Evolutionary conservation across 2,113 vertebrate genomes (phyloP).

Genomic region (Saccopteryx leptura): DNA sequence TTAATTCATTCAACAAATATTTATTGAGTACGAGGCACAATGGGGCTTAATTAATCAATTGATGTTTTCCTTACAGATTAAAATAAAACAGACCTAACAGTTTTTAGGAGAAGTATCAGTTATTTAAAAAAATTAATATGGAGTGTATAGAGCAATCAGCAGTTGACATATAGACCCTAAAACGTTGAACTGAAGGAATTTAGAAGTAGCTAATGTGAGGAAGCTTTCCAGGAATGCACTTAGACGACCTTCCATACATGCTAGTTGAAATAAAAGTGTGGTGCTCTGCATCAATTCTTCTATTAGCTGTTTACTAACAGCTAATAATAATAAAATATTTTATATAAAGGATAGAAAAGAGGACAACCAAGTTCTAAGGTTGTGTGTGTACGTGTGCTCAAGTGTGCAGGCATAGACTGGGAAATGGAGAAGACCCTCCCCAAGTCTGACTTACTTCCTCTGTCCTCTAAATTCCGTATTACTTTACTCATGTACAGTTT

Average conservation of each 20-base stretch:
- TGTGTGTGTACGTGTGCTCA: neutral
- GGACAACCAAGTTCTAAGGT: neutral
- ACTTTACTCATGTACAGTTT: neutral
- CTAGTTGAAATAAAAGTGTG: constrained; percentile 37
- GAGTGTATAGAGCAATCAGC: neutral
- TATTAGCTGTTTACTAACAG: neutral
- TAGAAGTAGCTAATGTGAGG: neutral
- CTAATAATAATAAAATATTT: constrained; percentile 22
- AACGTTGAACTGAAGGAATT: constrained; percentile 17
- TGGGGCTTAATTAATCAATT: neutral
- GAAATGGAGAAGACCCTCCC: neutral
- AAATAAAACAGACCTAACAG: neutral
- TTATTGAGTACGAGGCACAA: neutral
- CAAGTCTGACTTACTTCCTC: neutral
- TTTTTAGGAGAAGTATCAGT: neutral
- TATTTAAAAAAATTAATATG: neutral
- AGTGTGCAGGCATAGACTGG: neutral
- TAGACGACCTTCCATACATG: constrained; percentile 47
- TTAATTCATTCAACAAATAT: constrained; percentile 19
- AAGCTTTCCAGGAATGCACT: neutral
- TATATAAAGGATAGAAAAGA: constrained; percentile 40
- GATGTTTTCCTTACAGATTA: neutral
- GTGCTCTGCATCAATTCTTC: constrained; percentile 3
- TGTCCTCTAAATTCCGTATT: neutral
- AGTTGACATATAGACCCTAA: neutral